Percentiles rank a stretch among this genome's conserved stretches.
phyloP scores from a whole-genome alignment of 2,797 vertebrate genomes.

The Sternotherus odoratus region DNA sequence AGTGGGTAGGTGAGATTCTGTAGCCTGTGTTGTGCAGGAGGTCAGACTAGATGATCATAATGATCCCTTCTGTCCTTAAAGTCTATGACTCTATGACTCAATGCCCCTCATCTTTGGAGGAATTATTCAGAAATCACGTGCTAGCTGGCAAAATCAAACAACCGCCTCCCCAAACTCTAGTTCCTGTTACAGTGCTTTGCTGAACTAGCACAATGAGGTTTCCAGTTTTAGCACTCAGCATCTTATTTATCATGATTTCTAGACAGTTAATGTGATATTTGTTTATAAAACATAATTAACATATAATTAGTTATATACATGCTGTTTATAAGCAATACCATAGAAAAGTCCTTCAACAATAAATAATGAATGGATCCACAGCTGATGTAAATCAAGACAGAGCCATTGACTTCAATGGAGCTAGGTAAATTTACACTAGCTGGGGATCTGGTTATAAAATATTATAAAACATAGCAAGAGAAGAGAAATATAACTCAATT shows the following conservation, averaged over 20 bases:
- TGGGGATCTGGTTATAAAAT: neutral
- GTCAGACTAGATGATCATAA: too few relatives aligned
- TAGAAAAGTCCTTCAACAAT: neutral
- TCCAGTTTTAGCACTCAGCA: neutral
- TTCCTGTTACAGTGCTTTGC: neutral
- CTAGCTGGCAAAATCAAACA: neutral
- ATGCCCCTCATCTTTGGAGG: neutral
- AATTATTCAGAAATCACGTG: neutral
- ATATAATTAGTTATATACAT: neutral
- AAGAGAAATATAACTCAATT: neutral
- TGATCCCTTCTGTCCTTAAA: too few relatives aligned
- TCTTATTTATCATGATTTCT: neutral
- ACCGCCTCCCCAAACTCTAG: fast-evolving
- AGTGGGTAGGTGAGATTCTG: too few relatives aligned
- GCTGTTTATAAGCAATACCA: neutral
- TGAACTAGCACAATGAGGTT: neutral
- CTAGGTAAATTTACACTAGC: neutral
- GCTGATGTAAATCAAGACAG: fast-evolving
- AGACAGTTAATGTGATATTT: neutral
- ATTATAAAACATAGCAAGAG: neutral
- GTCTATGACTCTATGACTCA: neutral
- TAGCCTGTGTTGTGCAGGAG: too few relatives aligned
- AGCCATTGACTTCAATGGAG: neutral
- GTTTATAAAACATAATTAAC: neutral
- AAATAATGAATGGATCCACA: neutral